Evolutionary conservation across 2,888 invertebrate species (phyloP), one percentile per base, ranked within the genome.

Genomic region (Cheilosia urbana): DNA sequence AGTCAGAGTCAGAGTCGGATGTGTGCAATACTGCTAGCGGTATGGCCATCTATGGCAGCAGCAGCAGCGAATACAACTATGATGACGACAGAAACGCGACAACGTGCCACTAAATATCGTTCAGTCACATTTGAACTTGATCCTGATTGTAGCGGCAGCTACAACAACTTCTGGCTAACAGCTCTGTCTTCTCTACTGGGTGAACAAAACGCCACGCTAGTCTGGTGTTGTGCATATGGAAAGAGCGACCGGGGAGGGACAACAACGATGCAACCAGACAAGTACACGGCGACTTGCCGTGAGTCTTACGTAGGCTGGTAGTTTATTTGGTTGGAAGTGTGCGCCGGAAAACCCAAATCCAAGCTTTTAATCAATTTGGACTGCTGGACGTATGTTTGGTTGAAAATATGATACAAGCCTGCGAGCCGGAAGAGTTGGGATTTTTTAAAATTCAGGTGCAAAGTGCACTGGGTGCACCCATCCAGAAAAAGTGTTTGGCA

Each of bases 111-210:
- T 58, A 75, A 81, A 85, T 76, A 80, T 81, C 85, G 85, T 81
- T 85, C 81, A 76, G 76, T 81, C 76, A 81, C 85, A 81, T 85
- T 81, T 85, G 85, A 85, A 85, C 85, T 85, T 85, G 85, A 84
- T 80, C 84, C 84, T 84, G 84, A 80, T 80, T 49, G 71, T 34
- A 37, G 49, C 17, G 19, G 19, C 42, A 53, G 40, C 63, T 68
- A 21, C 58, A 73, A 51, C 51, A 62, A 77, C 51, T 30, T 30
- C 9, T 71, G 63, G 63, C 63, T 63, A 55, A 51, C 51, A 53
- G 62, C 42, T 58, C 34, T 51, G 51, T 58, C 63, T 47, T 49
- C 34, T 45, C 24, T 24, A 57, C 63, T 76, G 53, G 57, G 63
- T 66, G 53, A 77, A 60, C 55, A 65, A 66, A 77, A 72, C 49